Evolutionary conservation across 2,113 vertebrate genomes (phyloP).

Genomic region (Gallinago undulata): DNA sequence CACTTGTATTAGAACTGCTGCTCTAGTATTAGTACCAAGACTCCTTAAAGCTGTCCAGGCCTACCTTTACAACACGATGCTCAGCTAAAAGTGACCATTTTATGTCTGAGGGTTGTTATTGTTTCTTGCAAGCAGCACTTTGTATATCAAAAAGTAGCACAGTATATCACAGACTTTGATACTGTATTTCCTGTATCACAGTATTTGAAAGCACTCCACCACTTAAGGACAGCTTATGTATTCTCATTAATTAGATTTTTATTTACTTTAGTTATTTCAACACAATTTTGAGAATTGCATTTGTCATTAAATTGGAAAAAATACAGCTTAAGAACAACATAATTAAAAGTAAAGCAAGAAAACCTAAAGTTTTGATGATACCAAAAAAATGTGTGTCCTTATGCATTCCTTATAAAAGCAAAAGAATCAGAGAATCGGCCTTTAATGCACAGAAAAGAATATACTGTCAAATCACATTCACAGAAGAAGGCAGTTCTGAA

Average conservation of each 20-base stretch:
- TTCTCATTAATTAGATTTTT: not conserved
- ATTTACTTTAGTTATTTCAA: not conserved
- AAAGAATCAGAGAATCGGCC: not conserved
- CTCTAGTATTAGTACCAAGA: not conserved
- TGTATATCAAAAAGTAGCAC: not conserved
- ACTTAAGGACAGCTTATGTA: not conserved
- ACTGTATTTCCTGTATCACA: not conserved
- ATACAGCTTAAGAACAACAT: not conserved
- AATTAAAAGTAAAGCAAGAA: not conserved
- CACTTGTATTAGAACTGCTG: not conserved
- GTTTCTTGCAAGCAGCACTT: not conserved
- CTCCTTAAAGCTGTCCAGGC: not conserved
- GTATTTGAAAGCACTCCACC: not conserved
- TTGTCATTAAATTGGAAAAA: not conserved
- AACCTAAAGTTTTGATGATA: not conserved
- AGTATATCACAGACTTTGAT: not conserved
- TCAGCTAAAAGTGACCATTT: not conserved
- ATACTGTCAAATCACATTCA: slow-evolving; percentile 44
- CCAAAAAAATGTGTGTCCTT: not conserved
- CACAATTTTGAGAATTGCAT: not conserved
- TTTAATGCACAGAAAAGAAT: not conserved
- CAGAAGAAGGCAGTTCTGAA: slow-evolving; percentile 49
- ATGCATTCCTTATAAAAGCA: not conserved
- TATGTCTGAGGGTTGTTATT: not conserved
- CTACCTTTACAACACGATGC: not conserved